Percentiles rank a stretch among this genome's conserved stretches.
phyloP scores from a whole-genome alignment of 92 coral and sea anemone species.

The Anthopleura xanthogrammica region DNA sequence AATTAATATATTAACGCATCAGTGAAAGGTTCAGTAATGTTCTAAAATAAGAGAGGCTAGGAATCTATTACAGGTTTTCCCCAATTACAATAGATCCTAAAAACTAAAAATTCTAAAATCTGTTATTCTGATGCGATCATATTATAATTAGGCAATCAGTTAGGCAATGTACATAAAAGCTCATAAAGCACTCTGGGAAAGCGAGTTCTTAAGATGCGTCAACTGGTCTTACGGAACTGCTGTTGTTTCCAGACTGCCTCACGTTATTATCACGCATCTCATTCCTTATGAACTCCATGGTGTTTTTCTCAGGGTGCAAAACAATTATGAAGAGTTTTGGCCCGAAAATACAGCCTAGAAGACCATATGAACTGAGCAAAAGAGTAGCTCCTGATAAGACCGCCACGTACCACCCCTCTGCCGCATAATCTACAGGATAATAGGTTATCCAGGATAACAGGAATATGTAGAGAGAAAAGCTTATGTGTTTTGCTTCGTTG shows the following conservation, averaged over 20 bases:
- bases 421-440: conserved; percentile 58
- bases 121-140: too few species aligned
- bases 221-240: too few species aligned
- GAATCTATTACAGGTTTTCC: too few species aligned
- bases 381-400: conserved; percentile 56
- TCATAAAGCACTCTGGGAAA: too few species aligned
- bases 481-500: conserved; percentile 66
- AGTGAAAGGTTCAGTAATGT: too few species aligned
- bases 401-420: conserved; percentile 72
- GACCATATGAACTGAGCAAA: conserved; percentile 63
- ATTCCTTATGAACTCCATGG: conserved; percentile 47
- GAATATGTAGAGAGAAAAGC: conserved; percentile 67
- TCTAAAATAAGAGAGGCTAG: too few species aligned
- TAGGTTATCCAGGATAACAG: conserved; percentile 60
- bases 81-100: too few species aligned
- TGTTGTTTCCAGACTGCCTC: not conserved
- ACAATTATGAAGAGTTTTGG: conserved; percentile 62
- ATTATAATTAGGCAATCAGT: too few species aligned
- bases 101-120: too few species aligned
- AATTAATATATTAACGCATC: too few species aligned
- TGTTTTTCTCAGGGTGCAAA: conserved; percentile 55
- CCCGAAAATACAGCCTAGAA: conserved; percentile 60
- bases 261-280: conserved; percentile 26
- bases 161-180: too few species aligned
- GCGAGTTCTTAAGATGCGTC: too few species aligned